Evolutionary conservation across 1,140 invertebrate genomes (phyloP).

Genomic region (Tenebrio molitor): DNA sequence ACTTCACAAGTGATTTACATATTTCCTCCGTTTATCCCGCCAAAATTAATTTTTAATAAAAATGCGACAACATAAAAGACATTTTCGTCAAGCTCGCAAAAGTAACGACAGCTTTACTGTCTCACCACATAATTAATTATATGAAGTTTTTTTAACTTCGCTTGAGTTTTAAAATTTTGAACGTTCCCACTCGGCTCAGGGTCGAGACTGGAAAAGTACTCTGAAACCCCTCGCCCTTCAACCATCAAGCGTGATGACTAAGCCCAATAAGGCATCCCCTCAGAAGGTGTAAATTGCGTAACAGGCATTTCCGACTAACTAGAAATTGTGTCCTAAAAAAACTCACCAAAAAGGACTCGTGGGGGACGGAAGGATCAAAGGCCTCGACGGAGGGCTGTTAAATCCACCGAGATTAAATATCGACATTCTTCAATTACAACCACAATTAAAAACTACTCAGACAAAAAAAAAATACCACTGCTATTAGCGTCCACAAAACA

Average conservation of each 20-base stretch:
- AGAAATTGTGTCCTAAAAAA: constrained; percentile 9
- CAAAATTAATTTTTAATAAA: no score
- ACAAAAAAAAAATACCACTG: constrained; percentile 9
- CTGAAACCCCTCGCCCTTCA: not conserved
- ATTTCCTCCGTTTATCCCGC: no score
- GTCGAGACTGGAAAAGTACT: no score
- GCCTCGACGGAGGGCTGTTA: constrained; percentile 52
- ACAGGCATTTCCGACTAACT: constrained; percentile 6
- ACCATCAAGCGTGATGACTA: constrained; percentile 11
- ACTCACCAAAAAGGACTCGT: constrained; percentile 57
- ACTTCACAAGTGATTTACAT: no score
- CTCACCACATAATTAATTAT: no score
- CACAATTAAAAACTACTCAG: not conserved
- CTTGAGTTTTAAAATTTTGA: no score
- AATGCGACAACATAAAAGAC: no score
- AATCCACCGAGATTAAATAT: constrained; percentile 53
- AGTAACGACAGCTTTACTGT: no score
- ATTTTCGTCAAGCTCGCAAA: no score
- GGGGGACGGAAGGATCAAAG: constrained; percentile 54
- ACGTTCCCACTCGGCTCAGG: no score
- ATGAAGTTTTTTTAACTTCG: no score
- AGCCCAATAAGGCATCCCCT: constrained; percentile 10
- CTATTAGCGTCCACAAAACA: constrained; percentile 17
- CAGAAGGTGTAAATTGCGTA: not conserved
- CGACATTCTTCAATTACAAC: constrained; percentile 39